Conservation (phyloP, 2,888 invertebrate species). For the Syrphus vitripennis region DNA sequence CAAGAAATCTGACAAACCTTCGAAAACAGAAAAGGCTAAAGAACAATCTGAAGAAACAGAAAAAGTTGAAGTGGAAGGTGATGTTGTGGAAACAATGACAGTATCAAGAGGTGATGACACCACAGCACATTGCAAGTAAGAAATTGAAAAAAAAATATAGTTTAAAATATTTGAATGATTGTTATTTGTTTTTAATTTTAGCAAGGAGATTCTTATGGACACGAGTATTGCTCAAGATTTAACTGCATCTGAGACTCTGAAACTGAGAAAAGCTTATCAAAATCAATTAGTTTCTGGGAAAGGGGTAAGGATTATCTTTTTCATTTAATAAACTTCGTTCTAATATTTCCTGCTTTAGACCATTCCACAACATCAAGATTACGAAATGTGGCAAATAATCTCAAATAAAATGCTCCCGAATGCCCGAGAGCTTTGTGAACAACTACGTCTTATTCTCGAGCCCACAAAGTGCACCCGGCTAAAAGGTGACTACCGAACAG, state of each 20-base stretch:
- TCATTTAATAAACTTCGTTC: not conserved
- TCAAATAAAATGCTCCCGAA: slow-evolving; percentile 82
- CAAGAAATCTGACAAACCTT: slow-evolving; percentile 78
- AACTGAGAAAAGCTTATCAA: slow-evolving; percentile 78
- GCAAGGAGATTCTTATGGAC: slow-evolving; percentile 78
- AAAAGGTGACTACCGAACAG: slow-evolving; percentile 97
- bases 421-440: slow-evolving; percentile 94
- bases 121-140: slow-evolving; percentile 88
- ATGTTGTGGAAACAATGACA: slow-evolving; percentile 85
- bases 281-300: slow-evolving; percentile 76
- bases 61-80: slow-evolving; percentile 87
- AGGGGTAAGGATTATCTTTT: slow-evolving; percentile 71
- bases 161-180: not conserved
- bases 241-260: slow-evolving; percentile 75
- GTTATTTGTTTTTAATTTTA: slow-evolving; percentile 48
- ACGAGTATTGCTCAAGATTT: slow-evolving; percentile 75
- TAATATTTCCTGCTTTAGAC: slow-evolving; percentile 63
- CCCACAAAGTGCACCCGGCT: slow-evolving; percentile 96
- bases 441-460: slow-evolving; percentile 95
- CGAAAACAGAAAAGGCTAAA: slow-evolving; percentile 79
- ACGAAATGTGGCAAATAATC: slow-evolving; percentile 79
- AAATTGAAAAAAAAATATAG: not conserved
- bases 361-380: slow-evolving; percentile 76
- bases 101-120: slow-evolving; percentile 88
- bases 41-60: slow-evolving; percentile 81